Conservation (phyloP, 2,113 vertebrate genomes). For the Colinus virginianus region DNA sequence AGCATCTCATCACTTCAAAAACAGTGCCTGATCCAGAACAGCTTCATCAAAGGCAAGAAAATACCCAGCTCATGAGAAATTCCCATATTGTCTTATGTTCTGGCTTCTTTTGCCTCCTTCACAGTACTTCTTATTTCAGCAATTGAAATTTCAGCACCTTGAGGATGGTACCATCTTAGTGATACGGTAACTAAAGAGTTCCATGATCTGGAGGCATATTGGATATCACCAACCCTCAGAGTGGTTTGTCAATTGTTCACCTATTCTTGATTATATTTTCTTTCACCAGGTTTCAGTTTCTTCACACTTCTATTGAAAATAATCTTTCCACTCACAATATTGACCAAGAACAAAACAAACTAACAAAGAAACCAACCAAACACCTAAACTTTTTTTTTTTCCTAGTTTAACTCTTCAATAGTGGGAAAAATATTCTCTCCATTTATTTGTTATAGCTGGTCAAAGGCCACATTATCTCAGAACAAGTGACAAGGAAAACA, state of each 20-base stretch:
- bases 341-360: neutral
- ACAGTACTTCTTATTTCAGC: neutral
- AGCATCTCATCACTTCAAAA: neutral
- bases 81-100: neutral
- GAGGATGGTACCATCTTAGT: neutral
- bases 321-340: neutral
- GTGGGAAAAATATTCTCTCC: neutral
- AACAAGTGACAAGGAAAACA: neutral
- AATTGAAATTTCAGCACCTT: neutral
- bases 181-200: neutral
- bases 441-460: neutral
- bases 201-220: neutral
- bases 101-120: neutral
- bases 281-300: neutral
- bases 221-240: neutral
- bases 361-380: no score
- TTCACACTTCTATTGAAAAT: neutral
- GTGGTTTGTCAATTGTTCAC: neutral
- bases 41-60: neutral
- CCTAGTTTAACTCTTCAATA: neutral
- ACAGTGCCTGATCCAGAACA: neutral
- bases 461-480: slow-evolving; percentile 19
- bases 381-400: neutral
- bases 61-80: neutral
- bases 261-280: neutral